These are phyloP conservation scores for Cylas formicarius DNA, from an alignment of 1,140 invertebrate genomes.

Conservation along the genomic window DNA sequence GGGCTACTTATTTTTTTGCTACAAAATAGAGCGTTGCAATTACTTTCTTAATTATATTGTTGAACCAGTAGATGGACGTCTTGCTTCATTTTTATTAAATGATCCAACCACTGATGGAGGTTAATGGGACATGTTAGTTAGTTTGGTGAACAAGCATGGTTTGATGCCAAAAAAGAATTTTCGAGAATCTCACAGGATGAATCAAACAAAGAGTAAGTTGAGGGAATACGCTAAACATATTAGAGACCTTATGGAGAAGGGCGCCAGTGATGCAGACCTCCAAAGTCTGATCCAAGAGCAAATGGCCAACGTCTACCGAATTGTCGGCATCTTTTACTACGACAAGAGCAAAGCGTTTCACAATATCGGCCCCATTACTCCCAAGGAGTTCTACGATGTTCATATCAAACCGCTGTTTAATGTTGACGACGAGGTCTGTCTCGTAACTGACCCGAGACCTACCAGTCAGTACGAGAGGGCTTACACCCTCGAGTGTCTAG, in stretches of 20 bases:
- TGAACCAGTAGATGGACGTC: constrained; percentile 68
- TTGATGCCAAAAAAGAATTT: constrained; percentile 82
- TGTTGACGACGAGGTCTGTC: constrained; percentile 77
- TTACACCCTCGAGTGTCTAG: constrained; percentile 82
- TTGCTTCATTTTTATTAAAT: constrained; percentile 68
- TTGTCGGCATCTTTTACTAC: constrained; percentile 77
- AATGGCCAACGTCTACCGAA: constrained; percentile 70
- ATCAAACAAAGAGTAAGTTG: constrained; percentile 71
- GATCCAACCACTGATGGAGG: constrained; percentile 80
- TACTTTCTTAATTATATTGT: constrained; percentile 79
- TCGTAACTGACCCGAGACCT: constrained; percentile 77
- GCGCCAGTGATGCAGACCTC: constrained; percentile 51
- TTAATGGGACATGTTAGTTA: constrained; percentile 88
- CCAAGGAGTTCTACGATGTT: constrained; percentile 72
- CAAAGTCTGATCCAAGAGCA: constrained; percentile 55
- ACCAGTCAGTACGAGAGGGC: constrained; percentile 66
- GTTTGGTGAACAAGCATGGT: constrained; percentile 79
- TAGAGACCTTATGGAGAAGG: constrained; percentile 52
- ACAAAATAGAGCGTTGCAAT: constrained; percentile 84
- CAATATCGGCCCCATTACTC: constrained; percentile 63
- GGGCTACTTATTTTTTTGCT: constrained; percentile 82
- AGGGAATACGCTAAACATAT: constrained; percentile 74
- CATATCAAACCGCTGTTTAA: constrained; percentile 74
- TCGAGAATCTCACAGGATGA: constrained; percentile 70
- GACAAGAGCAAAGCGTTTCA: constrained; percentile 2